phyloP scores from a whole-genome alignment of 2,888 invertebrate genomes.

The Nematopogon swammerdamellus region DNA sequence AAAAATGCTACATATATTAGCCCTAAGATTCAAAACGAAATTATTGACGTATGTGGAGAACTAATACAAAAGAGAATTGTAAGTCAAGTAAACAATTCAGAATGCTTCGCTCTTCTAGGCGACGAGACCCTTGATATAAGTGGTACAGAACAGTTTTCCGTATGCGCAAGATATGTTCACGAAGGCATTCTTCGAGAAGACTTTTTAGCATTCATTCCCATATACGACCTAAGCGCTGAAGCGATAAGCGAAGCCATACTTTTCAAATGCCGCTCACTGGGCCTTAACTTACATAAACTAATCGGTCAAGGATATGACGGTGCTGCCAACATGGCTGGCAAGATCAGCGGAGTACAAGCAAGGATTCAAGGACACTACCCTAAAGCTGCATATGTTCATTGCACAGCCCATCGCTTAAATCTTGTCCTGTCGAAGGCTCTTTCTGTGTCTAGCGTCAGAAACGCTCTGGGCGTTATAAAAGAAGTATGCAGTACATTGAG shows the following conservation, averaged over 20 bases:
- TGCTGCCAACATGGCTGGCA: background rate
- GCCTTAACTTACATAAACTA: slow-evolving; percentile 1
- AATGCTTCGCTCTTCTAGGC: too few relatives aligned
- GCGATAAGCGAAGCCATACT: background rate
- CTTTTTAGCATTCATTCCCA: background rate
- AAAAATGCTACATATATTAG: too few relatives aligned
- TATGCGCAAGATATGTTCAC: too few relatives aligned
- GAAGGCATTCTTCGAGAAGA: background rate
- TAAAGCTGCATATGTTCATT: slow-evolving; percentile 3
- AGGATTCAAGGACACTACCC: slow-evolving; percentile 3
- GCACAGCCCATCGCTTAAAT: slow-evolving; percentile 2
- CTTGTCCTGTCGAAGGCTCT: slow-evolving; percentile 2
- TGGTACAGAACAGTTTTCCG: too few relatives aligned
- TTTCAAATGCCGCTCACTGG: background rate
- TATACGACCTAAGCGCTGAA: background rate
- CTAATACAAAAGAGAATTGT: too few relatives aligned
- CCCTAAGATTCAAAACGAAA: too few relatives aligned
- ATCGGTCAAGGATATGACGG: background rate
- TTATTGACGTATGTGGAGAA: too few relatives aligned
- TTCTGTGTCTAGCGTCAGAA: slow-evolving; percentile 2
- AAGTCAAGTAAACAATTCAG: too few relatives aligned
- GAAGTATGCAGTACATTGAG: slow-evolving; percentile 1
- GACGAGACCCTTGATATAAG: too few relatives aligned
- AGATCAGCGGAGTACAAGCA: slow-evolving; percentile 1
- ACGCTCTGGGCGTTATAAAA: slow-evolving; percentile 2